Conservation (phyloP, 2,888 invertebrate genomes). For the Eupithecia inturbata region DNA sequence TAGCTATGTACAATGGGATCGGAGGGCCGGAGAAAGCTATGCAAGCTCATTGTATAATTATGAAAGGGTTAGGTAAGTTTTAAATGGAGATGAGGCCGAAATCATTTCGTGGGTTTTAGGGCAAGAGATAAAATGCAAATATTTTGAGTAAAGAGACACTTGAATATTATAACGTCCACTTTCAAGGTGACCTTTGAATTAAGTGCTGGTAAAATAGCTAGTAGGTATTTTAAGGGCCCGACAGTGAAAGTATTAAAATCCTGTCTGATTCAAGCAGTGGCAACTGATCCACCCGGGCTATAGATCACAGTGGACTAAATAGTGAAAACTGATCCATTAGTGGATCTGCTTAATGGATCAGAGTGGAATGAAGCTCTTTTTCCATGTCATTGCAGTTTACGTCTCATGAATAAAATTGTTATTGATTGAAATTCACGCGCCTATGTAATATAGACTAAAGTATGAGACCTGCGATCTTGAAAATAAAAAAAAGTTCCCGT, state of each 20-base stretch:
- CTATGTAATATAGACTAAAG: no score
- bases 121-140: constrained; percentile 39
- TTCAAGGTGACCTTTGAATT: constrained; percentile 8
- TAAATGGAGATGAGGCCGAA: constrained; percentile 27
- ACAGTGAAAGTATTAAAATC: background rate
- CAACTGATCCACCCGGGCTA: no score
- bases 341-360: no score
- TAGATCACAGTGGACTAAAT: no score
- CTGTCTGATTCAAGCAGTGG: no score
- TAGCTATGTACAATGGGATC: background rate
- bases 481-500: no score
- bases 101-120: constrained; percentile 29
- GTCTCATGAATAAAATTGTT: no score
- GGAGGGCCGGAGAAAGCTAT: background rate
- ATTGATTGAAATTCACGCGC: no score
- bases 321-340: no score
- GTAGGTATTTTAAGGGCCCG: background rate
- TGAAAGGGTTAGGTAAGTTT: constrained; percentile 31
- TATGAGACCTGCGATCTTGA: no score
- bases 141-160: constrained; percentile 20
- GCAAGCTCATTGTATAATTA: constrained; percentile 29
- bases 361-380: no score
- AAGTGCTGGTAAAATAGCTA: background rate
- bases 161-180: constrained; percentile 3
- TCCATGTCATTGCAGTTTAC: no score